A percentile compares a stretch with the other conserved stretches of the same genome.
Conservation (phyloP, 1,140 invertebrate species). For the Drosophila dunni region DNA sequence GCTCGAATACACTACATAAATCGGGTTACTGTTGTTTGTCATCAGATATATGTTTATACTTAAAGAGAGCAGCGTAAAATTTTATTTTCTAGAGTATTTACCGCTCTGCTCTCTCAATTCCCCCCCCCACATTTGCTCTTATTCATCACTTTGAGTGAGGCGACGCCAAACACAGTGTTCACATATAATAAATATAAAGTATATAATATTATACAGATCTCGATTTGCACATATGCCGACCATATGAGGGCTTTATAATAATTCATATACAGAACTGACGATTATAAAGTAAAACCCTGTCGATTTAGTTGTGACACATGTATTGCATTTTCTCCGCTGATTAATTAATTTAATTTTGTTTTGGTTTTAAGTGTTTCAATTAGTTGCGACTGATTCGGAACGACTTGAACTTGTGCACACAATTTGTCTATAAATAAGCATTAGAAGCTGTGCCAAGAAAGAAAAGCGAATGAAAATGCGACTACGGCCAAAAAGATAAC, state of each 20-base stretch:
- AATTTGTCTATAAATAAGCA: constrained; percentile 75
- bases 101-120: background rate
- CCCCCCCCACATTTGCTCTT: background rate
- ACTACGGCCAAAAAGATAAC: constrained; percentile 10
- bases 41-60: background rate
- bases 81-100: constrained; percentile 1
- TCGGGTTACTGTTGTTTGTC: background rate
- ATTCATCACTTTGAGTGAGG: constrained; percentile 17
- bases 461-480: constrained; percentile 44
- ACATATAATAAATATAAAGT: constrained; percentile 13
- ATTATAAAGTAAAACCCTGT: background rate
- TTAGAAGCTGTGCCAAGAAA: constrained; percentile 77
- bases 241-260: constrained; percentile 10
- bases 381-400: constrained; percentile 22
- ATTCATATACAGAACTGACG: constrained; percentile 13
- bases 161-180: constrained; percentile 23
- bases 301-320: constrained; percentile 42
- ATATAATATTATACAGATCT: constrained; percentile 16
- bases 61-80: background rate
- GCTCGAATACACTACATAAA: constrained; percentile 30
- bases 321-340: constrained; percentile 40
- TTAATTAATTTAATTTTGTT: constrained; percentile 60
- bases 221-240: constrained; percentile 16
- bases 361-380: constrained; percentile 43
- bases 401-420: constrained; percentile 41